Evolutionary conservation across 2,797 vertebrate species (phyloP).

Genomic region (Trematomus bernacchii): DNA sequence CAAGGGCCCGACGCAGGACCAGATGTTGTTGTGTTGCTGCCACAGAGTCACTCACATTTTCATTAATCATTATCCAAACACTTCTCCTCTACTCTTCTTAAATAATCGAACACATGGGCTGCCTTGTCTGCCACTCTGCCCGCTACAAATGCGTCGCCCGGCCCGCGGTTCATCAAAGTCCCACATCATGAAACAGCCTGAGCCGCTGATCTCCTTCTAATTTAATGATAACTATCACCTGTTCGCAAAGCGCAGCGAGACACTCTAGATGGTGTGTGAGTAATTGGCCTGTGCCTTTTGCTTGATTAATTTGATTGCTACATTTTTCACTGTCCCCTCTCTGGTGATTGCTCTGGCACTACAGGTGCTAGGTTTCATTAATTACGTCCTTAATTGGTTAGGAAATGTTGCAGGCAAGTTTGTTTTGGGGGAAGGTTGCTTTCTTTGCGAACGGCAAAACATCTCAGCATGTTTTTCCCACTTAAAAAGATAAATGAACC

Average conservation of each 20-base stretch:
- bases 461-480: constrained; percentile 54
- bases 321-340: constrained; percentile 83
- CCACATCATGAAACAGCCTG: constrained; percentile 58
- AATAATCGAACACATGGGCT: constrained; percentile 49
- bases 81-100: constrained; percentile 33
- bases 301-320: constrained; percentile 83
- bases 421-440: constrained; percentile 61
- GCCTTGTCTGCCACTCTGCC: constrained; percentile 38
- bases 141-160: constrained; percentile 17
- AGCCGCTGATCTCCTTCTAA: constrained; percentile 68
- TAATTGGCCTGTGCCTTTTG: constrained; percentile 82
- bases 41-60: constrained; percentile 43
- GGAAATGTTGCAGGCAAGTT: constrained; percentile 78
- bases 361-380: constrained; percentile 82
- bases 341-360: constrained; percentile 68
- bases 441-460: constrained; percentile 53
- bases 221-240: constrained; percentile 82
- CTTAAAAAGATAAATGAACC: constrained; percentile 77
- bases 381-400: constrained; percentile 85
- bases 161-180: constrained; percentile 54
- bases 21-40: constrained; percentile 60
- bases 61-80: constrained; percentile 53
- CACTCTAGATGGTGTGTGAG: constrained; percentile 72
- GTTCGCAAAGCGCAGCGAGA: constrained; percentile 53
- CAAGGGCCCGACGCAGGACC: constrained; percentile 24